Evolutionary conservation across 2,797 vertebrate genomes (phyloP), one percentile per base, ranked within the genome.

Genomic region (Cyprinodon diabolis): DNA sequence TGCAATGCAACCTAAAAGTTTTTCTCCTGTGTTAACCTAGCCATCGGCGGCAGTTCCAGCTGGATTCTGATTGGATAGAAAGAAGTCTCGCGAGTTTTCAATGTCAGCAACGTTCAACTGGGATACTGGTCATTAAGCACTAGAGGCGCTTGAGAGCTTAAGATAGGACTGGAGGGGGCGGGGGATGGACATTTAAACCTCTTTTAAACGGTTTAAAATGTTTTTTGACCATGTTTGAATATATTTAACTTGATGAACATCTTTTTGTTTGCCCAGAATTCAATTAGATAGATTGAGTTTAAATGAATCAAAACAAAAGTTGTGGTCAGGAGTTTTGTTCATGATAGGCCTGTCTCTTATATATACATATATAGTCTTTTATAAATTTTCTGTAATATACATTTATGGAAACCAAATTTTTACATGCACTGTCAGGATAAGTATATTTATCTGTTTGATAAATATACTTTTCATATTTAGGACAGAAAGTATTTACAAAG

Each of bases 1-100:
- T 17, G 21, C 21, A 21, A 45, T 66, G 62, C 3, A 57, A 80
- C 15, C 14, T 70, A 66, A 68, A n/a, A 9, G 40, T 43, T 43
- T 43, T 43, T 5, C 40, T 43, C 60, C 60, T 63, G 4, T 37
- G 62, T 45, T 65, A 6, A 60, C 30, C 0, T 1, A 0, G 58
- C 8, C 37, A 8, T 9, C 12, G 4, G 11, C 72, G 60, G 66
- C 35, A 12, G 1, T 0, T 7, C 54, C 4, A 62, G 1, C 69
- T 76, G 67, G 12, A 17, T 47, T 60, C 37, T 85, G 83, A 91
- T 90, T 91, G 89, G 91, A 10, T 14, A 37, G 23, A 30, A 15
- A 48, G 6, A 14, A 10, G 13, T 14, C 7, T 11, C 47, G 47
- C 13, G 47, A 48, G 57, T 15, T 7, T 35, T 60, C 57, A 60